A percentile compares a stretch with the other conserved stretches of the same genome.
phyloP scores from a whole-genome alignment of 2,888 invertebrate genomes.

The Syritta pipiens region DNA sequence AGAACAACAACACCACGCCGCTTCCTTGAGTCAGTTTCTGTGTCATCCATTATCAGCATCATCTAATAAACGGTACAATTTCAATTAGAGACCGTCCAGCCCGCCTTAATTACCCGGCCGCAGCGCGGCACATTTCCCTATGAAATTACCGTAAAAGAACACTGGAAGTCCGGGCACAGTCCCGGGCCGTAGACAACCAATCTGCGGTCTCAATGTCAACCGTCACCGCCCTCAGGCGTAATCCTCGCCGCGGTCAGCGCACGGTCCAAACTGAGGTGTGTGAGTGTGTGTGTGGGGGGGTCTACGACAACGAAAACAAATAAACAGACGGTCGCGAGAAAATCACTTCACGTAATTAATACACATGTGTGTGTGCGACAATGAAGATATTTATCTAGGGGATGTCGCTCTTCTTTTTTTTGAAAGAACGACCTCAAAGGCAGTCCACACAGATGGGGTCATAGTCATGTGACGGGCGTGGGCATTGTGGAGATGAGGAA shows the following conservation, averaged over 20 bases:
- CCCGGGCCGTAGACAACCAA: slow-evolving; percentile 7
- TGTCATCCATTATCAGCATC: slow-evolving; percentile 37
- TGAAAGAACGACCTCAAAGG: too few species aligned
- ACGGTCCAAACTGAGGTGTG: too few species aligned
- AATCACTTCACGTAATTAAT: slow-evolving; percentile 52
- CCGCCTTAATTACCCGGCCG: slow-evolving; percentile 37
- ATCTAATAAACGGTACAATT: slow-evolving; percentile 32
- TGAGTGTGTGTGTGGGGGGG: too few species aligned
- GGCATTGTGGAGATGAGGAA: too few species aligned
- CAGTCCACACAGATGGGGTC: too few species aligned
- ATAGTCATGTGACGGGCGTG: too few species aligned
- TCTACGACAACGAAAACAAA: too few species aligned
- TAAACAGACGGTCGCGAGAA: slow-evolving; percentile 41
- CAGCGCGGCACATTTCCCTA: slow-evolving; percentile 36
- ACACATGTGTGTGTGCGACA: too few species aligned
- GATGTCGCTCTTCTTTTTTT: too few species aligned
- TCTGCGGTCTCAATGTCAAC: slow-evolving; percentile 20
- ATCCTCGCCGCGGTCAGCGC: too few species aligned
- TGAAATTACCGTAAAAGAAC: slow-evolving; percentile 32
- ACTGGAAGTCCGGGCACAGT: slow-evolving; percentile 18
- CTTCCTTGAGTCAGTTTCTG: slow-evolving; percentile 6
- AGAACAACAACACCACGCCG: too few species aligned
- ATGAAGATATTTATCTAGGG: too few species aligned
- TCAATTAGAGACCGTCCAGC: slow-evolving; percentile 29
- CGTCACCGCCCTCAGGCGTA: not conserved